These are phyloP conservation scores for Amphiprion clarkii DNA, from an alignment of 2,797 vertebrate genomes.

Conservation along the genomic window DNA sequence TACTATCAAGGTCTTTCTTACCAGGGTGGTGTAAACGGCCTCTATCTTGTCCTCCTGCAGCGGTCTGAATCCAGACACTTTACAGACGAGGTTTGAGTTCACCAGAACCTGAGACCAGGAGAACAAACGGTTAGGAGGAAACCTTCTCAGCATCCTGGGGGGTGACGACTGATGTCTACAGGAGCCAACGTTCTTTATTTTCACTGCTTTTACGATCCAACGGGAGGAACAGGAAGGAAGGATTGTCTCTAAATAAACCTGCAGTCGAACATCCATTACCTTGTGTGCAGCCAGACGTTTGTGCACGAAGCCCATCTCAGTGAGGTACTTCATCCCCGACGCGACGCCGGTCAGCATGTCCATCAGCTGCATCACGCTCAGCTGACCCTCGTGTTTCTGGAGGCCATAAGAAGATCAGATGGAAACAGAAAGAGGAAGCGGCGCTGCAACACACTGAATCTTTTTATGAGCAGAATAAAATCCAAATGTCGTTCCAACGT, in stretches of 20 bases:
- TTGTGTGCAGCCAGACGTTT: conserved; percentile 94
- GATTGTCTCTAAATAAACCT: neutral
- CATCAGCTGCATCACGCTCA: conserved; percentile 89
- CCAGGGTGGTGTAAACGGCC: conserved; percentile 94
- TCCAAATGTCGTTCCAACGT: conserved; percentile 69
- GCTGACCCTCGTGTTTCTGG: conserved; percentile 93
- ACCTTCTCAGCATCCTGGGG: too few relatives aligned
- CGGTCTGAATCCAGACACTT: conserved; percentile 93
- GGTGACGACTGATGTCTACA: conserved; percentile 24
- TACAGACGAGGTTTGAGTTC: conserved; percentile 91
- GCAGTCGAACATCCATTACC: conserved; percentile 48
- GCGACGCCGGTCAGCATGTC: conserved; percentile 92
- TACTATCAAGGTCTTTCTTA: conserved; percentile 50
- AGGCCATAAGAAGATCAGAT: neutral
- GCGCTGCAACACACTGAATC: conserved; percentile 37
- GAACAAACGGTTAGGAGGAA: conserved; percentile 19
- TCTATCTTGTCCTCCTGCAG: conserved; percentile 94
- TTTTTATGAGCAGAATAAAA: conserved; percentile 59
- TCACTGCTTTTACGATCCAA: neutral
- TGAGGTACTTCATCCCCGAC: conserved; percentile 96
- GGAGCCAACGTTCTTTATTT: conserved; percentile 41
- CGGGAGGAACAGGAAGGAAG: too few relatives aligned
- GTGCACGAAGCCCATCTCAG: conserved; percentile 96
- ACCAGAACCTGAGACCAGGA: conserved; percentile 86
- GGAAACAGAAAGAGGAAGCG: neutral